Conservation (phyloP, 2,888 invertebrate species). For the Drosophila setosimentum region DNA sequence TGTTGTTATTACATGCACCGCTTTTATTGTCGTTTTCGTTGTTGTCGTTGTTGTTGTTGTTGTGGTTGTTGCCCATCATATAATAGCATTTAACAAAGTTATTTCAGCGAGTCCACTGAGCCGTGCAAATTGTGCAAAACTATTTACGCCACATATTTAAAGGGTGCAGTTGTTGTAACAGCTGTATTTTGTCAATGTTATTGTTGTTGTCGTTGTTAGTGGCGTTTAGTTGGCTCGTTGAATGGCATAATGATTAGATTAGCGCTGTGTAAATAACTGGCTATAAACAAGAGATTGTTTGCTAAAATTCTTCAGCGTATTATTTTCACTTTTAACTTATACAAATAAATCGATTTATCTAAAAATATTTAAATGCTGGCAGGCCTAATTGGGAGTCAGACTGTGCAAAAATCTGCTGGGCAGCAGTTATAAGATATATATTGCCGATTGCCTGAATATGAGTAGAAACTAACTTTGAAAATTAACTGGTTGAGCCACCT, state of each 20-base stretch:
- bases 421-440: too few relatives aligned
- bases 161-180: constrained; percentile 26
- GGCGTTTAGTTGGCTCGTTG: constrained; percentile 35
- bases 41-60: constrained; percentile 12
- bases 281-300: constrained; percentile 22
- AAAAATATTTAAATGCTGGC: background rate
- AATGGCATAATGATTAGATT: constrained; percentile 49
- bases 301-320: constrained; percentile 1
- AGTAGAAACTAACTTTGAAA: too few relatives aligned
- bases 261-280: constrained; percentile 29
- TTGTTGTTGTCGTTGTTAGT: constrained; percentile 4
- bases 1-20: constrained; percentile 22
- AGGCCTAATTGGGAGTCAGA: background rate
- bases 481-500: rapidly evolving
- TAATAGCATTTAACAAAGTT: constrained; percentile 75
- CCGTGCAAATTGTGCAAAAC: constrained; percentile 69
- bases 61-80: constrained; percentile 31
- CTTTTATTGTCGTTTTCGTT: constrained; percentile 23
- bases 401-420: background rate
- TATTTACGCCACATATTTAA: constrained; percentile 39
- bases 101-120: constrained; percentile 64
- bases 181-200: constrained; percentile 24
- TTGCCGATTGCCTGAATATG: too few relatives aligned
- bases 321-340: constrained; percentile 1
- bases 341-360: background rate